Conservation (phyloP, 2,797 vertebrate species). For the Hirundo rustica region DNA sequence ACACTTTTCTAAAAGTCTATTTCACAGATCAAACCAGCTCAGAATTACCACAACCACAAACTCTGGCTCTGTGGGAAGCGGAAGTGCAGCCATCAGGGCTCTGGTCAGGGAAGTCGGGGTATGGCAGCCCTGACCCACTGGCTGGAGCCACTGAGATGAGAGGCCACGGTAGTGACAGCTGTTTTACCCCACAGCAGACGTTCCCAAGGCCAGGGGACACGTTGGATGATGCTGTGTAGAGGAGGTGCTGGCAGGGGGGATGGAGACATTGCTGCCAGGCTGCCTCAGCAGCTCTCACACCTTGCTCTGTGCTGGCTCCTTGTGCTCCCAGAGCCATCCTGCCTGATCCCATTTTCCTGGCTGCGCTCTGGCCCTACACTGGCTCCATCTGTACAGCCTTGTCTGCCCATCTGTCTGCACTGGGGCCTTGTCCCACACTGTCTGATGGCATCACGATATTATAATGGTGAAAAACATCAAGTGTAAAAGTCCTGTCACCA, state of each 20-base stretch:
- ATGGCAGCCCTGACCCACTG: fast-evolving
- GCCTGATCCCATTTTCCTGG: not conserved
- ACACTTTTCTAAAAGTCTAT: not conserved
- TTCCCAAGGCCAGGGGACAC: not conserved
- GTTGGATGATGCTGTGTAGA: fast-evolving
- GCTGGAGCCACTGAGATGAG: not conserved
- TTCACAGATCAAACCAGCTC: not conserved
- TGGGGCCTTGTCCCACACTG: not conserved
- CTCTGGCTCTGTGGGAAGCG: not conserved
- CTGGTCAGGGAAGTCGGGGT: not conserved
- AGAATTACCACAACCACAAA: not conserved
- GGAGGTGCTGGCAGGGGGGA: not conserved
- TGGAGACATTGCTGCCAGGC: not conserved
- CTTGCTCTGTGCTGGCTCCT: fast-evolving
- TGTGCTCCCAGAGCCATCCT: not conserved
- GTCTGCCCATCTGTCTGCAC: not conserved
- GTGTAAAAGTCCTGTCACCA: not conserved
- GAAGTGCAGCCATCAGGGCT: not conserved
- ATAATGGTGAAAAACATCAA: not conserved
- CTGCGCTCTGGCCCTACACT: not conserved
- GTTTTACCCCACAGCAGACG: not conserved
- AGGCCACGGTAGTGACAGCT: fast-evolving
- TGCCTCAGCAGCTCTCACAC: not conserved
- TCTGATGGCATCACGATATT: not conserved
- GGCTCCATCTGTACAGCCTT: not conserved